Base-by-base conservation (phyloP, 1,140 invertebrate genomes). In the Pachypsylla venusta region DNA sequence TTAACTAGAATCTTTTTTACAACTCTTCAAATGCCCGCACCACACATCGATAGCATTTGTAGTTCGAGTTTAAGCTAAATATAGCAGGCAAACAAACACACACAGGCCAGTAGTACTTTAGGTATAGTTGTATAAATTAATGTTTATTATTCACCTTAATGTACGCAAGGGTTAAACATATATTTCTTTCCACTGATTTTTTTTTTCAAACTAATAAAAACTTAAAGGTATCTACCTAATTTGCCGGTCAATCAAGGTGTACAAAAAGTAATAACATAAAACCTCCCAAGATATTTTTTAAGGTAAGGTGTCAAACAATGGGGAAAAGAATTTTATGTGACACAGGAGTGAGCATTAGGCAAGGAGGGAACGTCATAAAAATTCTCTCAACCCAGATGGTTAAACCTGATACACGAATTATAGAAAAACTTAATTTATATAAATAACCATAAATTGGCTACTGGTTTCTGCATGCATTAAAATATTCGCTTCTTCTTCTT, bases 201-300 rank as follows among this genome's bases (percentile, higher is more conserved):
- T n/a, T n/a, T n/a, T n/a, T n/a, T n/a, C n/a, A n/a, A n/a, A 35
- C 7, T 7, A 10, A 35, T 35, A 35, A 35, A 35, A n/a, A 35
- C 30, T 35, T 10, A 10, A 35, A 35, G 30, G n/a, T 35, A 35
- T 35, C 30, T 35, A 10, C 7, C 7, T n/a, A 48, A 48, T 48
- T 48, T 48, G 42, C 42, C 42, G 4, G 16, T n/a, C 42, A n/a
- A n/a, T 48, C 42, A 48, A 48, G 42, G 42, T 48, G 42, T 48
- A 48, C 16, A 48, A 48, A 48, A 48, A 48, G 42, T 22, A 48
- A 48, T 48, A 48, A 48, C 16, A 48, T 10, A 48, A 48, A 48
- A 48, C 16, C 42, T 22, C 22, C 42, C 42, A n/a, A 48, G 42
- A n/a, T 12, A 10, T 16, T 48, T 22, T 22, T 48, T n/a, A 48